Base-by-base conservation (phyloP, 2,113 vertebrate genomes). In the Glaucidium brasilianum region DNA sequence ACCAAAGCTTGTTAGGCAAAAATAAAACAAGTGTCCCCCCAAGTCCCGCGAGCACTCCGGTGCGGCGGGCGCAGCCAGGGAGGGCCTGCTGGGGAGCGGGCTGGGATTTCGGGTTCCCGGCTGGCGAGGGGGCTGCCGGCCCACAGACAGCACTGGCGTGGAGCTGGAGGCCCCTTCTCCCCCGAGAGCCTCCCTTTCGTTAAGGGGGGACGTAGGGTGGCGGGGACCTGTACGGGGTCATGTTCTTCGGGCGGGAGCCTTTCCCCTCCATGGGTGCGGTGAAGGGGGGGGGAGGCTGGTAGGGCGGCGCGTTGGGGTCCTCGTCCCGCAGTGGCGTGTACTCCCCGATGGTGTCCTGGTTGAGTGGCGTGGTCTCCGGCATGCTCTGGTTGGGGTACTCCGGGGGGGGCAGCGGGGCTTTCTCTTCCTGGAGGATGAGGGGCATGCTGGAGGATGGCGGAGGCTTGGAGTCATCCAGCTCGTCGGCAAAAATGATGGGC, bases 171-270 rank as follows among this genome's bases (percentile, higher is more conserved):
- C 98, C 98, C 98, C 98, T 94, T 97, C 97, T 96, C 96, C 96
- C 74, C 97, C 92, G 73, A 88, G 92, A 93, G 95, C 94, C 95
- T 97, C 95, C 97, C 35, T 23, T 95, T 96, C 77, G n/a, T 99
- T 99, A 99, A 98, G 99, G 99, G 92, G 99, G 99, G 29, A 99
- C 99, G 4, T 99, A 99, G 80, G 99, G 99, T 6, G 99, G 99
- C 15, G 99, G 99, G 41, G 99, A 99, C 98, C 99, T 98, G 98
- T 99, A 99, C 0, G 99, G 98, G 98, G 99, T 99, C 99, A 99
- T 99, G 98, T 99, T 99, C 98, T 99, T 99, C 91, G 99, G 99
- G 66, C 99, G 99, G 58, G 99, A 99, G 94, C 99, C 99, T 97
- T 99, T 99, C 76, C 99, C 99, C 96, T 99, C 99, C 97, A 99